Evolutionary conservation across 1,140 invertebrate species (phyloP).

Genomic region (Plutomurus gul): DNA sequence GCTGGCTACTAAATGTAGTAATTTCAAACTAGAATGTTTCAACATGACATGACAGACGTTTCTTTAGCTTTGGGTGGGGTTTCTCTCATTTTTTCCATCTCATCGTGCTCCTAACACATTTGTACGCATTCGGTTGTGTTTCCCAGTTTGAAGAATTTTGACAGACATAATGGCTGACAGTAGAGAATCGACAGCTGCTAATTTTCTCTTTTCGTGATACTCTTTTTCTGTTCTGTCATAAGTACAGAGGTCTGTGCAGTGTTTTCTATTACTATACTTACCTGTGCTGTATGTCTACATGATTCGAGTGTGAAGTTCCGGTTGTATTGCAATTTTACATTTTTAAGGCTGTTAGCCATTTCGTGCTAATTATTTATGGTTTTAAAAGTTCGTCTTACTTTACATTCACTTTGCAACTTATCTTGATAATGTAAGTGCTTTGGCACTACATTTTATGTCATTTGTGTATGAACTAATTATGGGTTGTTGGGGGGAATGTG

Average conservation of each 20-base stretch:
- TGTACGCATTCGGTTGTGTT: background rate
- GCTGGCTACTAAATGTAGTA: background rate
- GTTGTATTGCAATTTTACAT: too few relatives aligned
- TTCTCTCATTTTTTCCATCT: background rate
- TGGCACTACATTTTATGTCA: too few relatives aligned
- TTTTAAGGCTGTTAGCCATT: background rate
- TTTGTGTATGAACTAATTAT: too few relatives aligned
- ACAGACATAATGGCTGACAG: constrained; percentile 4
- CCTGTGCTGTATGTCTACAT: background rate
- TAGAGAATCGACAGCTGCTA: background rate
- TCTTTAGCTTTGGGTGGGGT: background rate
- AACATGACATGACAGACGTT: background rate
- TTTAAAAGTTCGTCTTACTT: too few relatives aligned
- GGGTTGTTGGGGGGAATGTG: too few relatives aligned
- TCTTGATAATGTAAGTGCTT: too few relatives aligned
- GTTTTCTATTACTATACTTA: background rate
- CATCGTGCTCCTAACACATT: background rate
- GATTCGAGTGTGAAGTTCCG: too few relatives aligned
- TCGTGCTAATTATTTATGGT: background rate
- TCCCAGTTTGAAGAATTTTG: too few relatives aligned
- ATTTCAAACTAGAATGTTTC: background rate
- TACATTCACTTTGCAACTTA: too few relatives aligned
- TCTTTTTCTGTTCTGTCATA: too few relatives aligned
- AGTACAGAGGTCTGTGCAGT: background rate
- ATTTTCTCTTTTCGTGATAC: background rate